These are phyloP conservation scores for Trichopria drosophilae DNA, from an alignment of 2,888 invertebrate species.

Conservation along the genomic window DNA sequence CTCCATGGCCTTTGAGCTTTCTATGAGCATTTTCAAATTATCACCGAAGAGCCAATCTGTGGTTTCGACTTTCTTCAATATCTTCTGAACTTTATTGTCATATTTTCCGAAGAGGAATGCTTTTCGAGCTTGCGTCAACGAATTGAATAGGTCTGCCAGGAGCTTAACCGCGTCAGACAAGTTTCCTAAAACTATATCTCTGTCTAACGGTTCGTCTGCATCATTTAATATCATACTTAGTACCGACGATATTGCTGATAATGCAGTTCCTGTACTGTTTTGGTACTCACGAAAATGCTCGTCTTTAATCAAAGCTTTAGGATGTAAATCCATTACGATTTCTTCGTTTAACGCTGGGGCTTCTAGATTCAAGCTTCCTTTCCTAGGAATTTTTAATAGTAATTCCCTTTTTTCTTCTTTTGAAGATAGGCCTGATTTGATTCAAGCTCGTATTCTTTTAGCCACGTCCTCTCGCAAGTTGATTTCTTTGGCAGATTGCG, in stretches of 20 bases:
- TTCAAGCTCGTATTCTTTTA: constrained; percentile 3
- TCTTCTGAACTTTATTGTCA: not conserved
- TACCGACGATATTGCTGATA: not conserved
- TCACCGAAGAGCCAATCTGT: constrained; percentile 1
- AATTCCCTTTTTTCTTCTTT: constrained; percentile 3
- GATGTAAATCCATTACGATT: not conserved
- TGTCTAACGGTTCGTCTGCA: not conserved
- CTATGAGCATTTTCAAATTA: not conserved
- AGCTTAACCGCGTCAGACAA: not conserved
- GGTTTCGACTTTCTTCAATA: constrained; percentile 1
- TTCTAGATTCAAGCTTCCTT: constrained; percentile 4
- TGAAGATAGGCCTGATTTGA: not conserved
- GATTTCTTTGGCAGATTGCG: not conserved
- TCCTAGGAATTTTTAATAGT: constrained; percentile 1
- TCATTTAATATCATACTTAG: not conserved
- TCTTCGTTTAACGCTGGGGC: constrained; percentile 10
- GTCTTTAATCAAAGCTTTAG: constrained; percentile 3
- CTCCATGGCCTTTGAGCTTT: not conserved
- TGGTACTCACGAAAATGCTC: constrained; percentile 2
- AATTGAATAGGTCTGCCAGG: not conserved
- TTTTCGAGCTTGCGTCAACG: not conserved
- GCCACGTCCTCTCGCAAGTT: not conserved
- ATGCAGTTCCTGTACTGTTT: not conserved
- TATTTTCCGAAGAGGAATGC: constrained; percentile 1
- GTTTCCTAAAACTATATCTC: not conserved